Evolutionary conservation across 2,113 vertebrate genomes (phyloP), one percentile per base, ranked within the genome.

Genomic region (Taurulus bubalis): DNA sequence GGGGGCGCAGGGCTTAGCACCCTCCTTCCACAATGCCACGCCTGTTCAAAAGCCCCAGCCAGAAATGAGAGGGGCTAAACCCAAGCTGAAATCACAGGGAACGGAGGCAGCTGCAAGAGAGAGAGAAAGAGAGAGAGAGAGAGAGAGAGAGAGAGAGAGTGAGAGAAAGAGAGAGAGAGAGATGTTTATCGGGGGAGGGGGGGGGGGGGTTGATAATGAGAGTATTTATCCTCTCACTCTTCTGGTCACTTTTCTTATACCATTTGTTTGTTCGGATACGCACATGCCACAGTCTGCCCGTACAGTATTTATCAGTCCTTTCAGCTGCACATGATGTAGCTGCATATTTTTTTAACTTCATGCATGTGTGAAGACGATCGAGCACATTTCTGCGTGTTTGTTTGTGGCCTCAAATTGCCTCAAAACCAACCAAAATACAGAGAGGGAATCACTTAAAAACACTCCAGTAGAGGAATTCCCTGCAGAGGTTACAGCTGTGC

Each of bases 31-130:
- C 86, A 85, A 89, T 87, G 85, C 83, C 83, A 91, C 75, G 75
- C 87, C 88, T 92, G 90, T 89, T 91, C 89, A 91, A 93, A 93
- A 84, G 87, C 77, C 83, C 75, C 69, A 71, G 87, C 73, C 79
- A 87, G 75, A 90, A 91, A 92, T 77, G 79, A 90, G 85, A 87
- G 79, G 89, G 85, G 77, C 85, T 90, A 84, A 90, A 91, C 75
- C 77, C n/a, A 0, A 76, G 59, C 77, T 6, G 77, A 77, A 93
- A 92, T 91, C 85, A 87, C 76, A 82, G 87, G 76, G 77, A 86
- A 76, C 72, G 14, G 73, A 87, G 70, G 78, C 87, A 89, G 87
- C 82, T 89, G 89, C 79, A 68, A 40, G 73, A 80, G 73, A 49
- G 75, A 40, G 79, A 63, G 53, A 38, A 40, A 56, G 67, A n/a